Evolutionary conservation across 1,140 invertebrate genomes (phyloP).

Genomic region (Laupala kohalensis): DNA sequence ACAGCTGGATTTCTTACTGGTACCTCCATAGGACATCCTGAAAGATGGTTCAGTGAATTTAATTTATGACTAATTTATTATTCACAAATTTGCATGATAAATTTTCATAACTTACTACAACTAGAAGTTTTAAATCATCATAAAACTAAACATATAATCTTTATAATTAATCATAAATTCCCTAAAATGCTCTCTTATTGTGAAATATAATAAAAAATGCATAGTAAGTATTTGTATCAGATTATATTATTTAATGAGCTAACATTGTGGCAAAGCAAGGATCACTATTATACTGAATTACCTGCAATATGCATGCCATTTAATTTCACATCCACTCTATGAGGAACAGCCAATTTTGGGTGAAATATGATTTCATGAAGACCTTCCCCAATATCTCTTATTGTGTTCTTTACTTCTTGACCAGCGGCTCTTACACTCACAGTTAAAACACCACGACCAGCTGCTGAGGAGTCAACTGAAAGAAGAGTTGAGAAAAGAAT

Average conservation of each 20-base stretch:
- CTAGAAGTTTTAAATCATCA: no score
- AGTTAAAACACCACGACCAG: constrained; percentile 69
- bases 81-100: no score
- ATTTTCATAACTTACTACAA: no score
- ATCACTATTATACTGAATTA: constrained; percentile 15
- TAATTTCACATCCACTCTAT: constrained; percentile 65
- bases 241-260: no score
- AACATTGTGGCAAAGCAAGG: no score
- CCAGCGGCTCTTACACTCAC: constrained; percentile 66
- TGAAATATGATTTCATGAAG: constrained; percentile 71
- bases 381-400: constrained; percentile 22
- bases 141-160: no score
- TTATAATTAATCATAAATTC: no score
- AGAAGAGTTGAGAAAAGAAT: constrained; percentile 23
- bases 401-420: constrained; percentile 60
- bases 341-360: constrained; percentile 64
- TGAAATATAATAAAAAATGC: no score
- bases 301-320: constrained; percentile 55
- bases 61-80: no score
- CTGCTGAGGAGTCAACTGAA: constrained; percentile 49
- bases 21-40: constrained; percentile 37
- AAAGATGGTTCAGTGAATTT: constrained; percentile 17
- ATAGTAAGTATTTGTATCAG: no score
- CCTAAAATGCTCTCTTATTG: no score
- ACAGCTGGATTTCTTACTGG: constrained; percentile 41